Conservation (phyloP, 1,140 invertebrate species). For the Himalopsyche phryganea region DNA sequence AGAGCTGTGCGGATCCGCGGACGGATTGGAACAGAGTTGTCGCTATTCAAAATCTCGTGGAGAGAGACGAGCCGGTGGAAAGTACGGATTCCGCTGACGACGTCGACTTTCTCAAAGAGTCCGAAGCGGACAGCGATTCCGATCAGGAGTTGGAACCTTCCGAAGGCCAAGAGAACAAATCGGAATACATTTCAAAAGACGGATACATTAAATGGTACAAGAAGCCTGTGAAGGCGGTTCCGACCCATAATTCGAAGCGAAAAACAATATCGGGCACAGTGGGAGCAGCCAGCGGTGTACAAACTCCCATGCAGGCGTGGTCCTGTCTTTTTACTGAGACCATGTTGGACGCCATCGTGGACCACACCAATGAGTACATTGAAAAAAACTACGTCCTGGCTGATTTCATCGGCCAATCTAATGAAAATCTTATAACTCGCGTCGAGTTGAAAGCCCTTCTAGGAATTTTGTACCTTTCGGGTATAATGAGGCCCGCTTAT, state of each 20-base stretch:
- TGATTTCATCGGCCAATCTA: conserved; percentile 23
- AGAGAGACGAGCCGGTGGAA: conserved; percentile 49
- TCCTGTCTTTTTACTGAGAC: conserved; percentile 48
- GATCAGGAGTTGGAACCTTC: conserved; percentile 41
- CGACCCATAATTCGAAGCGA: conserved; percentile 19
- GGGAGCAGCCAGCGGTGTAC: conserved; percentile 33
- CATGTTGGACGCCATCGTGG: conserved; percentile 47
- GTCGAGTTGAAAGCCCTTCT: conserved; percentile 51
- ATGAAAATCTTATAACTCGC: conserved; percentile 37
- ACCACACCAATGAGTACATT: conserved; percentile 49
- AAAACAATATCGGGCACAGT: conserved; percentile 21
- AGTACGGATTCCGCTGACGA: conserved; percentile 45
- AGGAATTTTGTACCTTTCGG: conserved; percentile 50
- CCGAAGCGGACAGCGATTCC: conserved; percentile 46
- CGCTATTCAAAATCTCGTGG: conserved; percentile 49
- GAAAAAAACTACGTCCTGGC: conserved; percentile 25
- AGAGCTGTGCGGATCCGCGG: conserved; percentile 50
- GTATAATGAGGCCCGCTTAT: conserved; percentile 46
- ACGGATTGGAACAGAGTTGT: conserved; percentile 51
- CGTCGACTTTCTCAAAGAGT: conserved; percentile 42
- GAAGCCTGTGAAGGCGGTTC: conserved; percentile 8
- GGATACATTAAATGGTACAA: conserved; percentile 26
- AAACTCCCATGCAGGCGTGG: conserved; percentile 46
- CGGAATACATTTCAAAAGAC: conserved; percentile 43
- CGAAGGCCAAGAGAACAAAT: conserved; percentile 35